Evolutionary conservation across 2,888 invertebrate species (phyloP).

Genomic region (Rotaria socialis): DNA sequence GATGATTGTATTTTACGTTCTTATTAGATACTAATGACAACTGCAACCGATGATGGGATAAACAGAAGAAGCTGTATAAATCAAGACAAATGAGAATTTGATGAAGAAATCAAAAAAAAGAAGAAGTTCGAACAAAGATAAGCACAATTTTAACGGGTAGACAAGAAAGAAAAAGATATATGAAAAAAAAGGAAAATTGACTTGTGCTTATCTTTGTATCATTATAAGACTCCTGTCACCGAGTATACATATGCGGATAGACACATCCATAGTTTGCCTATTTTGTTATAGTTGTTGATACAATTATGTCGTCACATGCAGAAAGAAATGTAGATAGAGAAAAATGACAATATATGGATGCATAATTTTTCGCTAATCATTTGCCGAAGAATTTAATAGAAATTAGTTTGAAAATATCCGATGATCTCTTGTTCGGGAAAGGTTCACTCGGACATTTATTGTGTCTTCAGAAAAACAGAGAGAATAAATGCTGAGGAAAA

Average conservation of each 20-base stretch:
- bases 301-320: background rate
- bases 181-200: background rate
- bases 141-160: background rate
- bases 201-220: background rate
- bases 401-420: too few species aligned
- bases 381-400: background rate
- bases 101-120: background rate
- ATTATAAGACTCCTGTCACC: background rate
- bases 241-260: background rate
- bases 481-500: too few species aligned
- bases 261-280: background rate
- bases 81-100: background rate
- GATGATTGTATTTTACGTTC: background rate
- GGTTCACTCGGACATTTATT: too few species aligned
- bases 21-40: background rate
- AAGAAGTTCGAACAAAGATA: background rate
- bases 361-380: background rate
- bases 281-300: background rate
- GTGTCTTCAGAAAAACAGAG: too few species aligned
- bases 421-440: too few species aligned
- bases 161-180: background rate
- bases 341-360: background rate
- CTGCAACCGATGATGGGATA: background rate
- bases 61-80: background rate
- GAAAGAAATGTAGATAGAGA: background rate